phyloP scores from a whole-genome alignment of 1,140 invertebrate species.

The Cydia splendana region DNA sequence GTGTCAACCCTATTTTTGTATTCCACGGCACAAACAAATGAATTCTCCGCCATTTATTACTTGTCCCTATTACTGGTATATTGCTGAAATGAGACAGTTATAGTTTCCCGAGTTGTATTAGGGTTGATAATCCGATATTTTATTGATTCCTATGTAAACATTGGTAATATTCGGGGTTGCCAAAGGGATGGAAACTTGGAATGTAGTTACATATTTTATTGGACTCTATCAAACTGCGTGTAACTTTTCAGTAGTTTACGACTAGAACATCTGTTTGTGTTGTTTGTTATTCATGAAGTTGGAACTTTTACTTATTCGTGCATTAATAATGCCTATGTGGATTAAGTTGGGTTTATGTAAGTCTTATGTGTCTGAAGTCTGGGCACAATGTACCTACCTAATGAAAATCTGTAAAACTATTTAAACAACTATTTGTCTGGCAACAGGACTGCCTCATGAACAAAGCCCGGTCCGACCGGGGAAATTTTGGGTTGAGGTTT shows the following conservation, averaged over 20 bases:
- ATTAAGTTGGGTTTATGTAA: not conserved
- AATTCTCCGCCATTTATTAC: constrained; percentile 49
- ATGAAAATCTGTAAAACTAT: too few relatives aligned
- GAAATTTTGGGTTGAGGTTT: too few relatives aligned
- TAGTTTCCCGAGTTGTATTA: constrained; percentile 45
- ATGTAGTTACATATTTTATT: constrained; percentile 29
- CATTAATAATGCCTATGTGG: not conserved
- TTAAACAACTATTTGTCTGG: too few relatives aligned
- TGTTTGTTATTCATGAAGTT: constrained; percentile 22
- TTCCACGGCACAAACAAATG: constrained; percentile 58
- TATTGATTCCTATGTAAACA: constrained; percentile 60
- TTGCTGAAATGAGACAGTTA: constrained; percentile 44
- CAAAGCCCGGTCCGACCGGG: too few relatives aligned
- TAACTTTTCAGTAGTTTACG: constrained; percentile 21
- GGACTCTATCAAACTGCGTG: constrained; percentile 36
- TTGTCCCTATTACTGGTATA: constrained; percentile 44
- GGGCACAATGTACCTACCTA: not conserved
- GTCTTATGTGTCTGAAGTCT: not conserved
- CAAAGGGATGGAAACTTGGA: constrained; percentile 24
- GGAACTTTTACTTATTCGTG: constrained; percentile 13
- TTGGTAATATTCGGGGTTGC: constrained; percentile 46
- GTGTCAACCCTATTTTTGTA: constrained; percentile 56
- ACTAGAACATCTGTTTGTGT: constrained; percentile 19
- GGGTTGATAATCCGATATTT: constrained; percentile 47
- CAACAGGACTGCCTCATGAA: too few relatives aligned